Percentiles rank a stretch among this genome's conserved stretches.
Evolutionary conservation across 2,797 vertebrate genomes (phyloP).

Genomic region (Macropodus opercularis): DNA sequence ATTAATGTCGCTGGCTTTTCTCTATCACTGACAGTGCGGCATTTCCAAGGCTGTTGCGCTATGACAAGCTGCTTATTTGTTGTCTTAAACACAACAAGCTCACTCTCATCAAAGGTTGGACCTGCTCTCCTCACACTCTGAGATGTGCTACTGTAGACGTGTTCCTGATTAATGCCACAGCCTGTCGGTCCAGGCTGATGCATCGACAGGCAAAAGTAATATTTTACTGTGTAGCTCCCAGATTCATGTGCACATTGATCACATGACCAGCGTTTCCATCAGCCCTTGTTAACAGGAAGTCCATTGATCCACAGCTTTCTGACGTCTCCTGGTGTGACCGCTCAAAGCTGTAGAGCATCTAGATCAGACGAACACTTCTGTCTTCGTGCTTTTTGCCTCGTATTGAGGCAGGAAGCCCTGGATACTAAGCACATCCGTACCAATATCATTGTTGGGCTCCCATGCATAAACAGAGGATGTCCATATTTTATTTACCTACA

Average conservation of each 20-base stretch:
- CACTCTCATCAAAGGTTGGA: neutral
- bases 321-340: conserved; percentile 18
- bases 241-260: conserved; percentile 56
- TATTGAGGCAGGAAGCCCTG: neutral
- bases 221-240: conserved; percentile 38
- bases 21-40: conserved; percentile 38
- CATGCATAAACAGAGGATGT: neutral
- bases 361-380: conserved; percentile 1
- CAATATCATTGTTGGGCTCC: neutral
- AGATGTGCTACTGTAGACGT: neutral
- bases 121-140: neutral
- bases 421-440: conserved; percentile 6
- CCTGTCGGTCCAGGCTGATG: conserved; percentile 29
- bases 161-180: conserved; percentile 37
- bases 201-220: conserved; percentile 44
- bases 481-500: neutral
- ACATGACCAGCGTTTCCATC: conserved; percentile 53
- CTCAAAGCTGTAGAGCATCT: conserved; percentile 25
- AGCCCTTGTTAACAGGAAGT: conserved; percentile 47
- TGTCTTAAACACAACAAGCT: neutral
- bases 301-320: conserved; percentile 40
- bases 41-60: conserved; percentile 23
- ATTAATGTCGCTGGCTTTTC: conserved; percentile 49
- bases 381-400: neutral
- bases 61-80: conserved; percentile 2